A percentile compares a stretch with the other conserved stretches of the same genome.
Conservation (phyloP, 2,888 invertebrate genomes). For the Drosophila crucigera region DNA sequence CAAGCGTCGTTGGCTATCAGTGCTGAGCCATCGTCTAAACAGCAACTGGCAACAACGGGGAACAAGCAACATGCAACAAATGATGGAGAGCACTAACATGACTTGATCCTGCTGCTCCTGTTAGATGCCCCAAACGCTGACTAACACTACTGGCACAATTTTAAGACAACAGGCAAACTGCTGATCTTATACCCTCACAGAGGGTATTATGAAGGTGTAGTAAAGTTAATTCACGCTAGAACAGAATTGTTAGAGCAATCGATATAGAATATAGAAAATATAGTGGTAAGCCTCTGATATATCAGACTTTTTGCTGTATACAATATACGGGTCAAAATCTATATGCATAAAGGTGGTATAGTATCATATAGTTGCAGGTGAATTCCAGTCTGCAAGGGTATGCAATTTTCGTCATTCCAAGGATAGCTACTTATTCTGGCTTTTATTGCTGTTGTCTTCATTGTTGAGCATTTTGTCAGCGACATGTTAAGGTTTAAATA, state of each 20-base stretch:
- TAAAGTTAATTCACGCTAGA: not conserved
- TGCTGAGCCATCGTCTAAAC: slow-evolving; percentile 70
- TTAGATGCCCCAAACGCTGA: slow-evolving; percentile 39
- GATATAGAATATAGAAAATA: no score
- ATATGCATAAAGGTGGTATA: not conserved
- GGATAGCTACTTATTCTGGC: slow-evolving; percentile 7
- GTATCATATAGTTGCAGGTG: not conserved
- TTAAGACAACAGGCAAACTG: slow-evolving; percentile 4
- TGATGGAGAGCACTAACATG: slow-evolving; percentile 66
- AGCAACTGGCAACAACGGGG: slow-evolving; percentile 44
- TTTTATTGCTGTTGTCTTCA: slow-evolving; percentile 60
- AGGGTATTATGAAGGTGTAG: no score
- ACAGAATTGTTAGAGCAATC: not conserved
- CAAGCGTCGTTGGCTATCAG: slow-evolving; percentile 66
- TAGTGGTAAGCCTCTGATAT: not conserved
- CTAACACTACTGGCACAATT: slow-evolving; percentile 67
- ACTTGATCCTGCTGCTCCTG: slow-evolving; percentile 72
- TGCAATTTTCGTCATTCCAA: not conserved
- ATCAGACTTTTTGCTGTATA: not conserved
- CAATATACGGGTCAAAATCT: not conserved
- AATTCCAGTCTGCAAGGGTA: not conserved
- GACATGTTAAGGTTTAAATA: slow-evolving; percentile 75
- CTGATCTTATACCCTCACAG: not conserved
- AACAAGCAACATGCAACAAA: slow-evolving; percentile 58
- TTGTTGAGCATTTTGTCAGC: slow-evolving; percentile 71